A percentile compares a stretch with the other conserved stretches of the same genome.
Evolutionary conservation across 1,140 invertebrate species (phyloP).

Genomic region (Eupristina koningsbergeri): DNA sequence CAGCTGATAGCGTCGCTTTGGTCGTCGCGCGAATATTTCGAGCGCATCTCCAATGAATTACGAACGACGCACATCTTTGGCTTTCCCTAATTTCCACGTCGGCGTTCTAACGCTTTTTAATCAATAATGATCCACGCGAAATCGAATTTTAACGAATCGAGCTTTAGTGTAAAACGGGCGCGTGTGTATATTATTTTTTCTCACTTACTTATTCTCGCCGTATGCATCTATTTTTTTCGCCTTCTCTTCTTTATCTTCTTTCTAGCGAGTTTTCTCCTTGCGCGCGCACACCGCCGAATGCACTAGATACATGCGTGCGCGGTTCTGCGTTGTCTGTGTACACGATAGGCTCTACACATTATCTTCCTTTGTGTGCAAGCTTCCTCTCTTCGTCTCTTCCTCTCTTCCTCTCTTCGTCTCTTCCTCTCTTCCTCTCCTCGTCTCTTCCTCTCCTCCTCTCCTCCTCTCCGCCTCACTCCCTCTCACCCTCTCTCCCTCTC

Average conservation of each 20-base stretch:
- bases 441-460: too few species aligned
- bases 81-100: not conserved
- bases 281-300: constrained; percentile 8
- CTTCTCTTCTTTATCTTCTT: not conserved
- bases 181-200: not conserved
- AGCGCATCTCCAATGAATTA: not conserved
- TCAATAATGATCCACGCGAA: not conserved
- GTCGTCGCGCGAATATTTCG: not conserved
- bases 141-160: not conserved
- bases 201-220: constrained; percentile 19
- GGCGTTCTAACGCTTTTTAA: not conserved
- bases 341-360: not conserved
- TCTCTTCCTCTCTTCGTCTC: too few species aligned
- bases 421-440: too few species aligned
- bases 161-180: constrained; percentile 22
- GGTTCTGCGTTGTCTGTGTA: not conserved
- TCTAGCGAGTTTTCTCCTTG: constrained; percentile 2
- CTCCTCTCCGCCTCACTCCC: too few species aligned
- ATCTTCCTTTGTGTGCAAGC: constrained; percentile 6
- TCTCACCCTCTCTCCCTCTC: too few species aligned
- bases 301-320: not conserved
- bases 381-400: too few species aligned
- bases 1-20: constrained; percentile 25
- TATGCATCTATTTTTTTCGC: constrained; percentile 19
- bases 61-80: not conserved